Evolutionary conservation across 2,113 vertebrate species (phyloP).

Genomic region (Ochotona curzoniae): DNA sequence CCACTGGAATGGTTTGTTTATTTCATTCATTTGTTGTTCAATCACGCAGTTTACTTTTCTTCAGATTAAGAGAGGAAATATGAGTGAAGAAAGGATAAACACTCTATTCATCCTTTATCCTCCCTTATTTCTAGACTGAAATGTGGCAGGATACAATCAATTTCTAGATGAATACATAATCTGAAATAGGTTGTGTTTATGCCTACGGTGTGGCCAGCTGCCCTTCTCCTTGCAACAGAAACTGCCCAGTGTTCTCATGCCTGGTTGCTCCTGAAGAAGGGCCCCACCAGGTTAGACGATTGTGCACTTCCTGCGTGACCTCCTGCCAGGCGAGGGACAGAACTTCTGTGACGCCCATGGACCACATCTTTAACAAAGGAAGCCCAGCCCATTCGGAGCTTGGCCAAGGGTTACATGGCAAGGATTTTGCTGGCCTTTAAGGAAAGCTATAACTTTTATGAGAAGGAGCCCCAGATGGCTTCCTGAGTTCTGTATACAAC

Average conservation of each 20-base stretch:
- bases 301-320: background rate
- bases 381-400: too few relatives aligned
- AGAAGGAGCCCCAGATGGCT: background rate
- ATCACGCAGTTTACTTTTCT: background rate
- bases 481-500: background rate
- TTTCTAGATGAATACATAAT: background rate
- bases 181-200: background rate
- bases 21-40: background rate
- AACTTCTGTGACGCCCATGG: background rate
- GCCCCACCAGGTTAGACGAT: background rate
- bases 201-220: conserved; percentile 23
- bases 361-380: background rate
- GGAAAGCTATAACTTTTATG: background rate
- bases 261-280: background rate
- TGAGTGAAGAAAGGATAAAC: background rate
- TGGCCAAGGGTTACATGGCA: too few relatives aligned
- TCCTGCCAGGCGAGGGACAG: background rate
- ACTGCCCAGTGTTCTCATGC: background rate
- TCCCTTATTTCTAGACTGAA: background rate
- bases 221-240: background rate
- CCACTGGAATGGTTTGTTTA: background rate
- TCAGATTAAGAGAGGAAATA: background rate
- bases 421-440: background rate
- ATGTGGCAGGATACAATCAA: background rate
- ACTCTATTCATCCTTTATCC: too few relatives aligned